Evolutionary conservation across 2,797 vertebrate genomes (phyloP).

Genomic region (Microtus agrestis): DNA sequence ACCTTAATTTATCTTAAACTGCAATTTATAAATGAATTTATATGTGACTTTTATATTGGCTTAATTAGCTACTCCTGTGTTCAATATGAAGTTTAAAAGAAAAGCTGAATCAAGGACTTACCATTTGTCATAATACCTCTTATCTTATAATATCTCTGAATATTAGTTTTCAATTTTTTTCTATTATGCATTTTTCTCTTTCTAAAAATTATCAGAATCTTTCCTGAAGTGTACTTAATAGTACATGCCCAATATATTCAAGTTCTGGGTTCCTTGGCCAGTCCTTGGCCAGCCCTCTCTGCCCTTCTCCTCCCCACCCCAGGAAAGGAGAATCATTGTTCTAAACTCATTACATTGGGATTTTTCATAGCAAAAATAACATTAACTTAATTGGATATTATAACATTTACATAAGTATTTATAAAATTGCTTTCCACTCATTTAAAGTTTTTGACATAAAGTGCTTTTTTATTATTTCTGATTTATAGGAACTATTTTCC

Average conservation of each 20-base stretch:
- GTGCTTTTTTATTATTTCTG: not conserved
- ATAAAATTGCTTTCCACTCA: not conserved
- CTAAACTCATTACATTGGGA: not conserved
- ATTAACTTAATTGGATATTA: conserved; percentile 10
- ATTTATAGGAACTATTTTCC: not conserved
- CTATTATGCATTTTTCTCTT: conserved; percentile 27
- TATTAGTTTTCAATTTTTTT: not conserved
- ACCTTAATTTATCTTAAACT: conserved; percentile 3
- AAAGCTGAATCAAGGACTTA: not conserved
- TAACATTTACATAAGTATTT: conserved; percentile 16
- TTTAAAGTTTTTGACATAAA: conserved; percentile 23
- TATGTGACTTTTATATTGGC: not conserved
- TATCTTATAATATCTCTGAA: not conserved
- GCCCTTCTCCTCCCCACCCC: too few species aligned
- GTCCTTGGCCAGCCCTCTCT: too few species aligned
- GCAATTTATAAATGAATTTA: not conserved
- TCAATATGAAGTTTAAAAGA: not conserved
- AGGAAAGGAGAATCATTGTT: not conserved
- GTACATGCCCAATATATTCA: not conserved
- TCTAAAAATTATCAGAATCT: conserved; percentile 19
- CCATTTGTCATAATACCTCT: not conserved
- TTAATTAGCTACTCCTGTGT: conserved; percentile 46
- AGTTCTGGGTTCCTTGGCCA: not conserved
- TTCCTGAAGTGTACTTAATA: not conserved
- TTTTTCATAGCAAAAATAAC: not conserved